Conservation (phyloP, 2,797 vertebrate genomes). For the Onychomys torridus region DNA sequence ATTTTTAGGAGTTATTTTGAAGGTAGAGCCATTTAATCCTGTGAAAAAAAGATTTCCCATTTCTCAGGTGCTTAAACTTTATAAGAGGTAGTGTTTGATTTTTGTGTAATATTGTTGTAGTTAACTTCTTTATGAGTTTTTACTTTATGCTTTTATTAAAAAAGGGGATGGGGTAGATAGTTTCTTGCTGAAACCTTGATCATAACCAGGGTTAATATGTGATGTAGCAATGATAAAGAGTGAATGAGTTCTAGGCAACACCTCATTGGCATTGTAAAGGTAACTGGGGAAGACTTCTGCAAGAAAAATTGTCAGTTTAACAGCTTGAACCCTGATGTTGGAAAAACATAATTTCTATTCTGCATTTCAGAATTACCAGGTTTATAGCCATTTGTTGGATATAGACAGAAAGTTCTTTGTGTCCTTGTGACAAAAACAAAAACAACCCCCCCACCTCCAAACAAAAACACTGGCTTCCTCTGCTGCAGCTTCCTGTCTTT, state of each 20-base stretch:
- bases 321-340: constrained; percentile 1
- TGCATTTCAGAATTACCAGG: constrained; percentile 11
- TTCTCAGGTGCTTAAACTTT: not conserved
- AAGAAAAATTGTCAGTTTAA: not conserved
- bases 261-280: not conserved
- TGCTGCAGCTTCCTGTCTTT: not conserved
- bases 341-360: not conserved
- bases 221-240: not conserved
- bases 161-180: not conserved
- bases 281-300: not conserved
- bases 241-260: not conserved
- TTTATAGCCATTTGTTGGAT: constrained; percentile 23
- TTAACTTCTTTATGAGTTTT: constrained; percentile 27
- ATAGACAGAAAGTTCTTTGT: constrained; percentile 17
- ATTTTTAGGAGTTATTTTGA: constrained; percentile 21
- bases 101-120: not conserved
- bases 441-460: too few relatives aligned
- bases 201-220: not conserved
- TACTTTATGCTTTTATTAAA: not conserved
- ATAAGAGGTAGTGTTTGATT: not conserved
- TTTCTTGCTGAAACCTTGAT: not conserved
- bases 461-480: constrained; percentile 13
- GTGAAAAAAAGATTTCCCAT: not conserved
- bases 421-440: not conserved
- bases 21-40: not conserved